Conservation (phyloP, 2,113 vertebrate genomes). For the Anguilla rostrata region DNA sequence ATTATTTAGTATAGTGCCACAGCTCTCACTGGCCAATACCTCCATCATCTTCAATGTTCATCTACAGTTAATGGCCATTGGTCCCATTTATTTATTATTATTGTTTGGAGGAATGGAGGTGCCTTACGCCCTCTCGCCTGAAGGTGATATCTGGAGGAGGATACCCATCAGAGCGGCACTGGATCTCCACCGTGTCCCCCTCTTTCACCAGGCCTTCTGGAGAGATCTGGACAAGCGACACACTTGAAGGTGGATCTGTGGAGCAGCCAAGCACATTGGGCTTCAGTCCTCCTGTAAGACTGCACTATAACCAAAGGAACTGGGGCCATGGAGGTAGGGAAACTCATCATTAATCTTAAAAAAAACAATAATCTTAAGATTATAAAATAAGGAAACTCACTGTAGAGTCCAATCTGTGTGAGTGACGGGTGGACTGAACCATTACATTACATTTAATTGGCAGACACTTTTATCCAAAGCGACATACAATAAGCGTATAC, state of each 20-base stretch:
- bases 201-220: constrained; percentile 64
- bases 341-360: no score
- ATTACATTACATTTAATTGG: no score
- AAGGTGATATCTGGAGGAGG: constrained; percentile 63
- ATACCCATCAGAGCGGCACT: constrained; percentile 71
- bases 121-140: constrained; percentile 52
- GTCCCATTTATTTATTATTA: background rate
- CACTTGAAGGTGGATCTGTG: constrained; percentile 67
- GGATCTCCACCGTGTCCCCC: constrained; percentile 70
- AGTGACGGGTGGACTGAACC: no score
- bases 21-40: no score
- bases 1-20: no score
- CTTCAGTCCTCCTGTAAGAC: background rate
- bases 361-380: background rate
- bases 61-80: no score
- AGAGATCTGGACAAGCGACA: constrained; percentile 50
- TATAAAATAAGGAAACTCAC: background rate
- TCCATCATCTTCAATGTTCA: no score
- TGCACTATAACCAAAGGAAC: background rate
- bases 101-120: background rate
- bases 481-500: no score
- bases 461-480: no score
- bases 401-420: background rate
- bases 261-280: background rate
- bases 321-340: background rate